Evolutionary conservation across 2,888 invertebrate species (phyloP).

Genomic region (Orchesella flavescens): DNA sequence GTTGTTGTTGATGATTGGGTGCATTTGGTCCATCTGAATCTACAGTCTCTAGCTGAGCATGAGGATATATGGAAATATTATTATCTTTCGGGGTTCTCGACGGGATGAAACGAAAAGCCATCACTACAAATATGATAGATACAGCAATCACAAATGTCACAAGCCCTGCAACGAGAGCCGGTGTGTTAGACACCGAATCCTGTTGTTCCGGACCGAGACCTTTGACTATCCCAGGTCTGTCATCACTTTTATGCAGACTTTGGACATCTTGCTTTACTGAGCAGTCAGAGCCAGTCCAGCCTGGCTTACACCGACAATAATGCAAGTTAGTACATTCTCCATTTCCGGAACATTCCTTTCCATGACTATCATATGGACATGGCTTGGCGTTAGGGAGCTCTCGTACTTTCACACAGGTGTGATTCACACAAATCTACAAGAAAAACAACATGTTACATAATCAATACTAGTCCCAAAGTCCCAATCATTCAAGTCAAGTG

Average conservation of each 20-base stretch:
- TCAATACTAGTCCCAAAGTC: no score
- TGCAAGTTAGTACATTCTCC: constrained; percentile 67
- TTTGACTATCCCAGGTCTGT: constrained; percentile 54
- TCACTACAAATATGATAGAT: constrained; percentile 64
- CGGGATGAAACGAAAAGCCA: constrained; percentile 66
- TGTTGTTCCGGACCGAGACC: constrained; percentile 64
- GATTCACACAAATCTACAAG: constrained; percentile 62
- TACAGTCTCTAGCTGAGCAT: constrained; percentile 64
- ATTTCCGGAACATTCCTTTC: constrained; percentile 63
- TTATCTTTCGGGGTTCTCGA: constrained; percentile 66
- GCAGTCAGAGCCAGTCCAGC: constrained; percentile 62
- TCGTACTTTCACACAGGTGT: constrained; percentile 60
- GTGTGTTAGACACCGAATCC: constrained; percentile 63
- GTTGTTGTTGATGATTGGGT: constrained; percentile 39
- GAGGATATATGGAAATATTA: constrained; percentile 50
- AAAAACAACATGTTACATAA: no score
- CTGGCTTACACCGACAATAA: constrained; percentile 60
- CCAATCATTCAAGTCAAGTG: no score
- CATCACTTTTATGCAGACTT: constrained; percentile 32
- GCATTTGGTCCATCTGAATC: constrained; percentile 65
- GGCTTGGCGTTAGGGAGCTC: constrained; percentile 51
- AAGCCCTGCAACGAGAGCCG: constrained; percentile 63
- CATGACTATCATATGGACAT: constrained; percentile 57
- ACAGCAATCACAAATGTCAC: constrained; percentile 65
- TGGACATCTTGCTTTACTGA: constrained; percentile 46